phyloP scores from a whole-genome alignment of 2,797 vertebrate species.

The Vireo griseus region DNA sequence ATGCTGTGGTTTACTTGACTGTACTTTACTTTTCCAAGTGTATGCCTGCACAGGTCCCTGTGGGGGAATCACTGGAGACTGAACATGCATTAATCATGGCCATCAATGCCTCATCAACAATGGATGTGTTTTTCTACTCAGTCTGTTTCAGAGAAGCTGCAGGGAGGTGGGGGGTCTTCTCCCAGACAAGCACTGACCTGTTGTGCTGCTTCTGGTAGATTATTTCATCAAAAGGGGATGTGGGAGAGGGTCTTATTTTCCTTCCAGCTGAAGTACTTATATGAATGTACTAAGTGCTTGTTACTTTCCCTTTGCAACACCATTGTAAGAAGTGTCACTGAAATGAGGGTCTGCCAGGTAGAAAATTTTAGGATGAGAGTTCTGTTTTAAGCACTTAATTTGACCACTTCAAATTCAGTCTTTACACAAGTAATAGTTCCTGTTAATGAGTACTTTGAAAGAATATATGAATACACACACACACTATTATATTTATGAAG shows the following conservation, averaged over 20 bases:
- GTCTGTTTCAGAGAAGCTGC: not conserved
- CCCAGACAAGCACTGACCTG: not conserved
- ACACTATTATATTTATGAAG: not conserved
- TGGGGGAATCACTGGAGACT: not conserved
- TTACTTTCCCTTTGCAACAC: not conserved
- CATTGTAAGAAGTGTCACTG: not conserved
- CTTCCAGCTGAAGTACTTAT: not conserved
- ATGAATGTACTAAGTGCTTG: not conserved
- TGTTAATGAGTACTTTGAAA: not conserved
- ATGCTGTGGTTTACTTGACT: not conserved
- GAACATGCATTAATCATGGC: not conserved
- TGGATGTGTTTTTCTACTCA: not conserved
- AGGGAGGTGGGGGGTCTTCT: not conserved
- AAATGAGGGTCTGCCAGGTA: not conserved
- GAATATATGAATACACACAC: not conserved
- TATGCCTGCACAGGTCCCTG: not conserved
- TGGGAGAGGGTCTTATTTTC: not conserved
- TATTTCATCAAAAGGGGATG: not conserved
- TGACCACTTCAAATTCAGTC: not conserved
- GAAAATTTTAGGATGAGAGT: not conserved
- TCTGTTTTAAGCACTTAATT: not conserved
- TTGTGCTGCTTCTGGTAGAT: not conserved
- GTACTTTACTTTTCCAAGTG: not conserved
- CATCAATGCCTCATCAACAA: not conserved
- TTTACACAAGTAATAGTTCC: not conserved